Conservation (phyloP, 2,888 invertebrate species). For the Petrophora chlorosata region DNA sequence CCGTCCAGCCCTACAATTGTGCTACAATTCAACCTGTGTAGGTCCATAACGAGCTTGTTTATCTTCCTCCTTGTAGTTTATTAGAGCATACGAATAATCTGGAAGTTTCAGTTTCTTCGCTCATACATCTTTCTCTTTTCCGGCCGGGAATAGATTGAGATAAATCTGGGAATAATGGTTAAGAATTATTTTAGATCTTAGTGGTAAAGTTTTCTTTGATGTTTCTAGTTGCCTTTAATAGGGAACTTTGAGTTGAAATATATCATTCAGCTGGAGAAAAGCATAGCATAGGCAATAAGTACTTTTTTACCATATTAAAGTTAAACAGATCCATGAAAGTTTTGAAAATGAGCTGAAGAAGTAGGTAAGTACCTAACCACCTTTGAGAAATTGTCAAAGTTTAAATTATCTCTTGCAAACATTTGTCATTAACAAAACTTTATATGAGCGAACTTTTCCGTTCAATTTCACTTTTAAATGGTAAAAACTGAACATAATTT, state of each 20-base stretch:
- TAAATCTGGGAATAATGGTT: slow-evolving; percentile 16
- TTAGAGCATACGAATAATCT: slow-evolving; percentile 14
- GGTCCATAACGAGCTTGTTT: slow-evolving; percentile 25
- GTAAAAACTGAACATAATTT: too few relatives aligned
- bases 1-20: slow-evolving; percentile 22
- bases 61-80: slow-evolving; percentile 15
- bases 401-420: too few relatives aligned
- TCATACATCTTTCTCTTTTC: slow-evolving; percentile 5
- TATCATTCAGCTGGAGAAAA: too few relatives aligned
- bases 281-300: too few relatives aligned
- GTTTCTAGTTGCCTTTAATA: background rate
- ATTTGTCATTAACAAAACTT: too few relatives aligned
- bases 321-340: too few relatives aligned
- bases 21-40: slow-evolving; percentile 18
- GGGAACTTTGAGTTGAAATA: slow-evolving; percentile 4
- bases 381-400: too few relatives aligned
- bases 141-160: slow-evolving; percentile 8
- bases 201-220: slow-evolving; percentile 8
- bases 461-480: too few relatives aligned
- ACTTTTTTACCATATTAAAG: too few relatives aligned
- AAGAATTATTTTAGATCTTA: slow-evolving; percentile 2
- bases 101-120: slow-evolving; percentile 6
- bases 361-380: too few relatives aligned
- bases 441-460: too few relatives aligned
- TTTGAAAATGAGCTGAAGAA: too few relatives aligned